Percentiles rank a stretch among this genome's conserved stretches.
Conservation (phyloP, 2,797 vertebrate species). For the Dryobates pubescens region DNA sequence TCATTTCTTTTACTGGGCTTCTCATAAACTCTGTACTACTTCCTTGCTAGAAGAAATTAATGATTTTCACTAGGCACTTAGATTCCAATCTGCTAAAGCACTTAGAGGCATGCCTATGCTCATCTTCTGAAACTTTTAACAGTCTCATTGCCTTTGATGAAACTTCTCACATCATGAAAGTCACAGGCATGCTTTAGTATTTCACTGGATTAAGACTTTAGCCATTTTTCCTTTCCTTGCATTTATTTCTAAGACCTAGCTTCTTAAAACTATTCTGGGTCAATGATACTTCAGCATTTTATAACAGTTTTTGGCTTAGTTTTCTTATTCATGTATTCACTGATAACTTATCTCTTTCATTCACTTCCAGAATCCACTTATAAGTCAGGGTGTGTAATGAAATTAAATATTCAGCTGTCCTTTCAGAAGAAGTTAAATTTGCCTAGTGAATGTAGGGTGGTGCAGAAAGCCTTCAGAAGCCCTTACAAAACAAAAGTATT, state of each 20-base stretch:
- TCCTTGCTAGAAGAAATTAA: neutral
- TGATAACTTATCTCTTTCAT: neutral
- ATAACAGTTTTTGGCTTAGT: neutral
- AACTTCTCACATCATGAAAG: neutral
- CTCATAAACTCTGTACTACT: neutral
- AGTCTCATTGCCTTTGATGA: neutral
- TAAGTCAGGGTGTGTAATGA: neutral
- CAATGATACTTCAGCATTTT: neutral
- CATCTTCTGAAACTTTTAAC: neutral
- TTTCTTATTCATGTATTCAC: neutral
- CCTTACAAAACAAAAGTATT: neutral
- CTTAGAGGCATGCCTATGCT: neutral
- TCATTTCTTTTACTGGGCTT: neutral
- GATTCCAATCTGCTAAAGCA: neutral
- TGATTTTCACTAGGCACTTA: neutral
- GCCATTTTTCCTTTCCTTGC: neutral
- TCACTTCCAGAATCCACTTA: neutral
- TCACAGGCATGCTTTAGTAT: neutral
- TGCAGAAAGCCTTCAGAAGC: neutral
- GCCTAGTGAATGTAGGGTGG: neutral
- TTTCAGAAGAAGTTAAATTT: slow-evolving; percentile 25
- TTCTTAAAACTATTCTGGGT: neutral
- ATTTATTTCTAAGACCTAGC: neutral
- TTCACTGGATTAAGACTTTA: neutral
- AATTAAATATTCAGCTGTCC: neutral